These are phyloP conservation scores for Coregonus clupeaformis DNA, from an alignment of 2,113 vertebrate genomes.

Conservation along the genomic window DNA sequence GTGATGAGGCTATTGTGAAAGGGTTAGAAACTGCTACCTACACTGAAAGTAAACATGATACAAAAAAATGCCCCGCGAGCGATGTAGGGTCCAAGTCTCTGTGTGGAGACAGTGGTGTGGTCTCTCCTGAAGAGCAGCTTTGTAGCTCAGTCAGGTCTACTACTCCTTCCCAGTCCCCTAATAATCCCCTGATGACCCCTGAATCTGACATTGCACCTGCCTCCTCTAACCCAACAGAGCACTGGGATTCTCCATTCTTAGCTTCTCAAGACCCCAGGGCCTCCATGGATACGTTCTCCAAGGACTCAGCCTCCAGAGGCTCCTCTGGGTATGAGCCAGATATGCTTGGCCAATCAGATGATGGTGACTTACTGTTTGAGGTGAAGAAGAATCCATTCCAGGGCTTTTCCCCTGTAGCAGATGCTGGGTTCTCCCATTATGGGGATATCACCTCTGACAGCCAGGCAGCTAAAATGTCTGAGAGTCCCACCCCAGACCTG, in stretches of 20 bases:
- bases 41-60: slow-evolving; percentile 29
- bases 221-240: slow-evolving; percentile 76
- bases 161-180: slow-evolving; percentile 58
- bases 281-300: slow-evolving; percentile 67
- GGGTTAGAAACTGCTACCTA: slow-evolving; percentile 29
- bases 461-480: slow-evolving; percentile 74
- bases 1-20: slow-evolving; percentile 51
- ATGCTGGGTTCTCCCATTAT: slow-evolving; percentile 66
- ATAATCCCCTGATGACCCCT: slow-evolving; percentile 52
- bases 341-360: slow-evolving; percentile 61
- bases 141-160: slow-evolving; percentile 64
- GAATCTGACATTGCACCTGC: slow-evolving; percentile 76
- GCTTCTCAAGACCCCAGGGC: slow-evolving; percentile 64
- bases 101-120: slow-evolving; percentile 69
- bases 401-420: slow-evolving; percentile 63
- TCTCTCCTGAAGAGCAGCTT: slow-evolving; percentile 68
- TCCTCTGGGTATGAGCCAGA: slow-evolving; percentile 54
- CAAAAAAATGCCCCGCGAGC: slow-evolving; percentile 63
- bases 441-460: slow-evolving; percentile 64
- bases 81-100: slow-evolving; percentile 60
- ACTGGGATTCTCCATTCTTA: slow-evolving; percentile 65
- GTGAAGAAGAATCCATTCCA: slow-evolving; percentile 74
- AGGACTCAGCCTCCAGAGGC: slow-evolving; percentile 57
- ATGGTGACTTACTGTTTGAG: slow-evolving; percentile 72
- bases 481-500: slow-evolving; percentile 92